These are phyloP conservation scores for Sycophaga agraensis DNA, from an alignment of 1,140 invertebrate species.

Conservation along the genomic window DNA sequence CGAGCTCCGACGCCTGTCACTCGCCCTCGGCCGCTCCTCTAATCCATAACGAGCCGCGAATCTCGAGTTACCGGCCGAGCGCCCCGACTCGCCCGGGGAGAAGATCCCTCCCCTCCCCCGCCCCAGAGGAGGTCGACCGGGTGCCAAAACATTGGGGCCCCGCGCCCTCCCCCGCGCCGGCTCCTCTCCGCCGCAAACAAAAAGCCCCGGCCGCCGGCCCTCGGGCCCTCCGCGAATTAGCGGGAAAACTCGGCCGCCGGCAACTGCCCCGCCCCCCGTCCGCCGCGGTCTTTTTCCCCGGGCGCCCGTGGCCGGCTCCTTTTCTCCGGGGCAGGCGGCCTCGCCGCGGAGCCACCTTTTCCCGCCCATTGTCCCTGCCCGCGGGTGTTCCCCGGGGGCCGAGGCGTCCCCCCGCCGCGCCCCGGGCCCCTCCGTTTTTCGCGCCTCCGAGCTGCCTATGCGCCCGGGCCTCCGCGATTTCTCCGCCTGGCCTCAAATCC, in stretches of 20 bases:
- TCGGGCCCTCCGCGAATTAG: not conserved
- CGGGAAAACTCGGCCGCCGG: slow-evolving; percentile 27
- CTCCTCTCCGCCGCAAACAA: no score
- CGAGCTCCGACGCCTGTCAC: slow-evolving; percentile 22
- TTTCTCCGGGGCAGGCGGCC: not conserved
- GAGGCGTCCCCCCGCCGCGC: slow-evolving; percentile 36
- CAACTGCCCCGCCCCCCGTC: slow-evolving; percentile 33
- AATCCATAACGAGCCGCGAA: no score
- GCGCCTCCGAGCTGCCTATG: no score
- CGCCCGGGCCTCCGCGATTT: slow-evolving; percentile 15
- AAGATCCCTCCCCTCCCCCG: no score
- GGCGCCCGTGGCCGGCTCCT: not conserved
- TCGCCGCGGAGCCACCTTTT: slow-evolving; percentile 46
- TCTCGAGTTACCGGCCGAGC: no score
- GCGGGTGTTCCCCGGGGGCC: slow-evolving; percentile 42
- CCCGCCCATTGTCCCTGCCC: slow-evolving; percentile 44
- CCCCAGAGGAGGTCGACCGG: no score
- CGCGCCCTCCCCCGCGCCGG: no score
- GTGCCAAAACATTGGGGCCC: no score
- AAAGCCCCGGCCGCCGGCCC: no score
- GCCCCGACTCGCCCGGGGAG: no score
- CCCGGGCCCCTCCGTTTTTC: no score
- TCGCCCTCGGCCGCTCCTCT: no score
- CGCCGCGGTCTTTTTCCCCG: not conserved
- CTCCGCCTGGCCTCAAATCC: slow-evolving; percentile 7